Evolutionary conservation across 2,113 vertebrate genomes (phyloP), one percentile per base, ranked within the genome.

Genomic region (Globicephala melas): DNA sequence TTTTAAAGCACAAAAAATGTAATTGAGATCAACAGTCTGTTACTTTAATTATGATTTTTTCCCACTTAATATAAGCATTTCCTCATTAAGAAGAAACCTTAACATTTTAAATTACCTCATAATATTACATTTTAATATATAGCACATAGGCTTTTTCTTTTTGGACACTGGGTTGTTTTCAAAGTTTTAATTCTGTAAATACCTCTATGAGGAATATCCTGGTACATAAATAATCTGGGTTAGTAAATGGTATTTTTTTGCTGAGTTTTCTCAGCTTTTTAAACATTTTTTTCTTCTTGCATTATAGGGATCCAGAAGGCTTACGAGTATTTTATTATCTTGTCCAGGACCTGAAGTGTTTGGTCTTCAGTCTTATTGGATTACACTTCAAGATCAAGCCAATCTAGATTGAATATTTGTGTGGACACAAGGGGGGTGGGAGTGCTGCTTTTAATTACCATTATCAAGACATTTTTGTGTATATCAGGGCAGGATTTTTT

Each of bases 381-480:
- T 99, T 99, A 79, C 99, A 99, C 97, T 99, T 99, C 98, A 99
- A 99, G 98, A 99, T 99, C 98, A 99, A 99, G 98, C 99, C 99
- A 44, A 99, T 99, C 98, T 99, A 99, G 99, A 90, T 89, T 36
- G 44, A 58, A 73, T 47, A 53, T n/a, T 89, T 41, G 71, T 92
- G 21, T 97, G 79, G 98, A 98, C 98, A 53, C 96, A 5, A 76
- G 25, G 88, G 28, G 68, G n/a, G 15, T 47, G 50, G 89, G 71
- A 67, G 21, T 84, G 62, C 55, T 41, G 18, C 38, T 97, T 98
- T 97, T 95, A 89, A 93, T 95, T 98, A 71, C 55, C 82, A 20
- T 90, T 97, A 95, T 85, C 85, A 93, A 79, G 63, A 94, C 74
- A 44, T 62, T 98, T 98, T 98, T 98, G 88, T 99, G 97, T 98